Evolutionary conservation across 2,888 invertebrate genomes (phyloP), one percentile per base, ranked within the genome.

Genomic region (Lampropteryx suffumata): DNA sequence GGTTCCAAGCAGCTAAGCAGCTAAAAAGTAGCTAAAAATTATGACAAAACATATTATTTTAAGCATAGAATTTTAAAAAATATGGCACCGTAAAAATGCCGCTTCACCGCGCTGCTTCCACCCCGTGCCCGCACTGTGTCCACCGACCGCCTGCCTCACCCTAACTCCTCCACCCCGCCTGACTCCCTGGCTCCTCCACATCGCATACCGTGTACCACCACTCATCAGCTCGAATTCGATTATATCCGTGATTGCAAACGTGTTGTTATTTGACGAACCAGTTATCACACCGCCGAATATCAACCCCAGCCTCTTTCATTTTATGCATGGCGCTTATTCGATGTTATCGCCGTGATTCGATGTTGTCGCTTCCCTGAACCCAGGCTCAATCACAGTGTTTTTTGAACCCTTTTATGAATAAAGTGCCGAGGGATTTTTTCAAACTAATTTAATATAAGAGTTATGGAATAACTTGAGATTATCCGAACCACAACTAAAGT

Each of bases 131-230:
- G 75, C 82, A 79, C 80, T 73, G 62, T 59, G 64, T 65, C 74
- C 62, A 33, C 36, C 42, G 6, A 3, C 34, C 56, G 59, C 54
- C 49, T 26, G 1, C 9, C 41, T 6, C 9, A 9, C 30, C 42
- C 57, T 56, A 37, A 44, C 58, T 57, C 55, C 46, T n/a, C n/a
- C n/a, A n/a, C 59, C 61, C 61, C 59, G 56, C 66, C 61, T 52
- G 37, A 55, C 49, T 50, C 53, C 52, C 45, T 48, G 50, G 34
- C 51, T 56, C 64, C 65, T 67, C 70, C 73, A 73, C 73, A 60
- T 69, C 70, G 76, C 83, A 80, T 76, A 81, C 82, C 72, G 76
- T 85, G 88, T 87, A 85, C 81, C 82, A 77, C 82, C 80, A 83
- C 86, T 86, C 88, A 84, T 84, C 76, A 72, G 77, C 76, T 78